phyloP scores from a whole-genome alignment of 2,113 vertebrate genomes.

The Apteryx mantelli region DNA sequence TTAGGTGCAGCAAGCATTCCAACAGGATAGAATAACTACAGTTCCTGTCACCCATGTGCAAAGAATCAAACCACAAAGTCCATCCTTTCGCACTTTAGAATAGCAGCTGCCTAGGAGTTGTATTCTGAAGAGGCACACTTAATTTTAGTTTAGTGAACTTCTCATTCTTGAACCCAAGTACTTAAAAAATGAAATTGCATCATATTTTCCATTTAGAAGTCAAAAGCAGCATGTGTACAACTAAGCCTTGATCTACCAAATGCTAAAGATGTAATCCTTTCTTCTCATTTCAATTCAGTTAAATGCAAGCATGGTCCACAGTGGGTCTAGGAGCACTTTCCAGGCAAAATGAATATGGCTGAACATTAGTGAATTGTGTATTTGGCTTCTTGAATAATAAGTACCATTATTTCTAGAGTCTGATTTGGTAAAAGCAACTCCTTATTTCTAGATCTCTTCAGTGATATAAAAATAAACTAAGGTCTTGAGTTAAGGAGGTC shows the following conservation, averaged over 20 bases:
- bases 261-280: background rate
- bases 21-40: background rate
- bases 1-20: background rate
- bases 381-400: background rate
- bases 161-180: background rate
- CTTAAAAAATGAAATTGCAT: background rate
- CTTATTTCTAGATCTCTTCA: background rate
- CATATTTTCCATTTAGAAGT: background rate
- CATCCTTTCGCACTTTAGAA: rapidly evolving
- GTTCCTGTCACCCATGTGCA: background rate
- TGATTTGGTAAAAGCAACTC: background rate
- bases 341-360: background rate
- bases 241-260: background rate
- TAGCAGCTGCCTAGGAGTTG: background rate
- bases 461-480: background rate
- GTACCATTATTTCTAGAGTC: background rate
- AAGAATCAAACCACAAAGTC: rapidly evolving
- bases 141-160: rapidly evolving
- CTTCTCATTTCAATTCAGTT: background rate
- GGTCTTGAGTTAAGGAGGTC: background rate
- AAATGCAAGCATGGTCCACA: too few relatives aligned
- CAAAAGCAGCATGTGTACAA: background rate
- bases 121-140: rapidly evolving
- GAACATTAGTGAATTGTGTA: background rate
- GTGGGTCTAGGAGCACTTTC: background rate